Conservation (phyloP, 37 sponge, comb jelly and placozoan genomes). For the Aplysina aerophoba region DNA sequence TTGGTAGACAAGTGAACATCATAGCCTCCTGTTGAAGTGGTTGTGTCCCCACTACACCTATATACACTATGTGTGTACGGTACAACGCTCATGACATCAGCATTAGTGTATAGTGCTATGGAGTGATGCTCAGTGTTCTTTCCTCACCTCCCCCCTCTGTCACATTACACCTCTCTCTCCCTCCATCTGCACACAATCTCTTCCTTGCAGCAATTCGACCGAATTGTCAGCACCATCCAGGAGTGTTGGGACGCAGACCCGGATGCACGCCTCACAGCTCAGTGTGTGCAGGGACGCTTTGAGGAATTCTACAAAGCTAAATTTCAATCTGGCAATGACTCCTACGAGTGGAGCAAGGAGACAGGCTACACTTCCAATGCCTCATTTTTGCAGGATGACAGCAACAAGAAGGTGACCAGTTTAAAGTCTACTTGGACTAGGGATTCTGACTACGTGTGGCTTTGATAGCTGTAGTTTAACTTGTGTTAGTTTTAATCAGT, state of each 20-base stretch:
- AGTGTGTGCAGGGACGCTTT: slow-evolving; percentile 37
- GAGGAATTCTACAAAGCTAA: slow-evolving; percentile 25
- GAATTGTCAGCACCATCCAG: slow-evolving; percentile 35
- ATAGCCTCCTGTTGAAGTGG: no score
- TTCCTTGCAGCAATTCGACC: slow-evolving; percentile 35
- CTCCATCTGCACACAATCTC: no score
- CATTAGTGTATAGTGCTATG: no score
- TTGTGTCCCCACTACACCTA: no score
- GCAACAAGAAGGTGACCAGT: slow-evolving; percentile 3
- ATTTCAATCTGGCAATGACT: not conserved
- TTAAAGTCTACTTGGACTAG: not conserved
- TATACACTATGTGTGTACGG: no score
- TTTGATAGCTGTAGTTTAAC: not conserved
- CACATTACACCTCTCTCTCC: no score
- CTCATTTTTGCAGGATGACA: not conserved
- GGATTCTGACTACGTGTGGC: not conserved
- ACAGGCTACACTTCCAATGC: not conserved
- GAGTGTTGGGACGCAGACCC: slow-evolving; percentile 76
- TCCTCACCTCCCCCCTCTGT: no score
- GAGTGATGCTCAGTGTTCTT: no score
- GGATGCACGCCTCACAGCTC: slow-evolving; percentile 55
- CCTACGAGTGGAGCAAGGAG: not conserved
- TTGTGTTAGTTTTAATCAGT: no score
- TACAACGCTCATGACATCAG: no score
- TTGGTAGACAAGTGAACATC: no score